Evolutionary conservation across 2,888 invertebrate species (phyloP).

Genomic region (Tetramorium bicarinatum): DNA sequence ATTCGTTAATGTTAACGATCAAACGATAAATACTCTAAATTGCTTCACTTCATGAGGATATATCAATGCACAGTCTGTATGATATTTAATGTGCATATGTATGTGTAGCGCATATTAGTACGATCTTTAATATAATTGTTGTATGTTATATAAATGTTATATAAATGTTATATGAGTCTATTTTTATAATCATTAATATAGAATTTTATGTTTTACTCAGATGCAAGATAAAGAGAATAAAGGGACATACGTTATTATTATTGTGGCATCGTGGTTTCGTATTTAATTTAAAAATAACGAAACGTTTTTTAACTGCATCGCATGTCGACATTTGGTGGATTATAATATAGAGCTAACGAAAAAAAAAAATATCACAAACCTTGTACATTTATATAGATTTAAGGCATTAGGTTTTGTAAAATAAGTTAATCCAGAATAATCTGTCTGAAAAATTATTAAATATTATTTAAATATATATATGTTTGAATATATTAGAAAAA

Average conservation of each 20-base stretch:
- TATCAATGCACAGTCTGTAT: background rate
- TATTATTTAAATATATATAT: background rate
- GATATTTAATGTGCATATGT: background rate
- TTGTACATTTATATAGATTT: background rate
- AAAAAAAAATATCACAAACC: background rate
- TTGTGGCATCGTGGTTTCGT: background rate
- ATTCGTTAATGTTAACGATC: background rate
- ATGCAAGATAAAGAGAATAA: background rate
- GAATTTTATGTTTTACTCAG: background rate
- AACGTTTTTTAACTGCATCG: background rate
- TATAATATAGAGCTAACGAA: background rate
- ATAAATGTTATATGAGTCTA: background rate
- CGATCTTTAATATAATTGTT: background rate
- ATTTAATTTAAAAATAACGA: background rate
- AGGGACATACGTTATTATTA: background rate
- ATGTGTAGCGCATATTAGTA: background rate
- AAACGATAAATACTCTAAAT: conserved; percentile 20
- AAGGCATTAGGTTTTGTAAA: background rate
- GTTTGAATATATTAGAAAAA: background rate
- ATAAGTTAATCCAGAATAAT: background rate
- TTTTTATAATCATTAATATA: background rate
- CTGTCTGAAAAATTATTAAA: background rate
- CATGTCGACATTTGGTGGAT: background rate
- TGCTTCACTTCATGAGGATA: background rate
- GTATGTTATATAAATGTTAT: too few species aligned